Percentiles rank a stretch among this genome's conserved stretches.
phyloP scores from a whole-genome alignment of 2,797 vertebrate genomes.

The Caiman crocodilus region DNA sequence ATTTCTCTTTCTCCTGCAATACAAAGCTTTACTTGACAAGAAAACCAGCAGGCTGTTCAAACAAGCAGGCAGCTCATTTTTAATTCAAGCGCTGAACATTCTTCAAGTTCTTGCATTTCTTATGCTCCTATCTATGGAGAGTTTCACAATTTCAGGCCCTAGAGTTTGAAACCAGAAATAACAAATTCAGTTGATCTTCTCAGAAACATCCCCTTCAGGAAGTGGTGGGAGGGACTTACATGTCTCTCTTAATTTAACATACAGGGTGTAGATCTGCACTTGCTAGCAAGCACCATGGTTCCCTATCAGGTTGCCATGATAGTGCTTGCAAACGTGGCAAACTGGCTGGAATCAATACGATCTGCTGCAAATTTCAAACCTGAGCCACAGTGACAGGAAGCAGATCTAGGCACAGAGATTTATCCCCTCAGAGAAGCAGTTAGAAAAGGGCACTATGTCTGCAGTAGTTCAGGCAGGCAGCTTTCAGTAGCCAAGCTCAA shows the following conservation, averaged over 20 bases:
- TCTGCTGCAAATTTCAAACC: rapidly evolving
- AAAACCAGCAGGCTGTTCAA: conserved; percentile 4
- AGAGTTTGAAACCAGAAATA: neutral
- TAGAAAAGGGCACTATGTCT: neutral
- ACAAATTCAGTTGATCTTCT: neutral
- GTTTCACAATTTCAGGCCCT: neutral
- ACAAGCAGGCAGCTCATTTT: neutral
- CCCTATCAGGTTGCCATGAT: neutral
- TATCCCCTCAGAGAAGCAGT: neutral
- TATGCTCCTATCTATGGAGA: neutral
- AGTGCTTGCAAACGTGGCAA: neutral
- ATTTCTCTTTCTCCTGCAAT: conserved; percentile 18
- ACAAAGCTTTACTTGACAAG: neutral
- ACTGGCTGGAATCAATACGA: neutral
- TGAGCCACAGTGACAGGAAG: rapidly evolving
- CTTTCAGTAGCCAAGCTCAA: conserved; percentile 22
- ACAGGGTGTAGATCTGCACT: rapidly evolving
- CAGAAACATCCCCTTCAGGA: rapidly evolving
- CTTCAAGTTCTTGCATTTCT: neutral
- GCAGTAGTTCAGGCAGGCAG: neutral
- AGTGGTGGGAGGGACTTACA: neutral
- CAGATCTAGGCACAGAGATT: neutral
- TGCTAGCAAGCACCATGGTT: rapidly evolving
- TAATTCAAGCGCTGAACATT: neutral
- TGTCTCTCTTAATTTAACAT: rapidly evolving